Evolutionary conservation across 2,888 invertebrate genomes (phyloP).

Genomic region (Dryobotodes eremita): DNA sequence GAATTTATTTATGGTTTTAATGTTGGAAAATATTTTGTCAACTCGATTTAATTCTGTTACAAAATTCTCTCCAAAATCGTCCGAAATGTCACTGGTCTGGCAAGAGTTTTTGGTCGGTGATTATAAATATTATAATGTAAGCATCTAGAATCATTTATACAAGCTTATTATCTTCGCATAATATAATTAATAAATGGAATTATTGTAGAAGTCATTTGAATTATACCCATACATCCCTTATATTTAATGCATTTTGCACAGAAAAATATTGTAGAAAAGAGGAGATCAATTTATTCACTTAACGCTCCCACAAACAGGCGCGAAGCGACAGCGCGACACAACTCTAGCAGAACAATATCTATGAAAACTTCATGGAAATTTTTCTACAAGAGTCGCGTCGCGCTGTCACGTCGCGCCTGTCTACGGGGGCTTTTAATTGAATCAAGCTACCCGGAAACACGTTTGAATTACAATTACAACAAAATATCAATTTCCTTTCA

Average conservation of each 20-base stretch:
- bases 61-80: neutral
- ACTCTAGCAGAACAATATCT: too few relatives aligned
- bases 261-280: neutral
- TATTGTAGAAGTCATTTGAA: neutral
- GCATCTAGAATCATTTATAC: neutral
- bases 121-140: neutral
- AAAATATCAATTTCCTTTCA: slow-evolving; percentile 17
- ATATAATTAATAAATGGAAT: too few relatives aligned
- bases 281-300: neutral
- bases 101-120: neutral
- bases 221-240: neutral
- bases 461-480: neutral
- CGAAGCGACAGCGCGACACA: too few relatives aligned
- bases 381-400: too few relatives aligned
- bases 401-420: too few relatives aligned
- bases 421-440: neutral
- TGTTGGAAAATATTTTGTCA: neutral
- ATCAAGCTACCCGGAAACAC: neutral
- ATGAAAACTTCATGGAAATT: too few relatives aligned
- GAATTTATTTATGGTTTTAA: neutral
- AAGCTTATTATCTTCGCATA: neutral
- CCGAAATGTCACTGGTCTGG: neutral
- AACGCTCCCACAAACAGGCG: too few relatives aligned
- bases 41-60: neutral
- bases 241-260: neutral